Evolutionary conservation across 2,113 vertebrate species (phyloP).

Genomic region (Agapornis roseicollis): DNA sequence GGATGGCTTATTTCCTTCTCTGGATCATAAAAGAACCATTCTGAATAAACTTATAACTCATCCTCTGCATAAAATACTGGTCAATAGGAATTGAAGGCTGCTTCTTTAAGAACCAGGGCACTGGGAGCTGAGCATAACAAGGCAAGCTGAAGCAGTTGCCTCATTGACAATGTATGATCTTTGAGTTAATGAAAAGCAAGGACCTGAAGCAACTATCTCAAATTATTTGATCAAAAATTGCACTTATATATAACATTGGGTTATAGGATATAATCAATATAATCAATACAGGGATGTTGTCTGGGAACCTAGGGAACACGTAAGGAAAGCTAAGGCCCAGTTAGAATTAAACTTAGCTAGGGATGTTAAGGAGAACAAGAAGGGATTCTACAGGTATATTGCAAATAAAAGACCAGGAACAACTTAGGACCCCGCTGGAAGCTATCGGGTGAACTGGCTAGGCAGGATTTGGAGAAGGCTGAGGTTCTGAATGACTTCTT

Average conservation of each 20-base stretch:
- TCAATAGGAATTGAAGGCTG: not conserved
- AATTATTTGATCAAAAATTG: not conserved
- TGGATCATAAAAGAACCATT: not conserved
- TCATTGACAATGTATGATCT: not conserved
- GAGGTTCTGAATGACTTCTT: too few relatives aligned
- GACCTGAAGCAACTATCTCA: not conserved
- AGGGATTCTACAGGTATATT: too few relatives aligned
- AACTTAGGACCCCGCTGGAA: too few relatives aligned
- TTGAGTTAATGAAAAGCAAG: not conserved
- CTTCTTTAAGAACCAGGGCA: not conserved
- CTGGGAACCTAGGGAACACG: too few relatives aligned
- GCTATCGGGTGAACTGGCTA: too few relatives aligned
- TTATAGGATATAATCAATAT: not conserved
- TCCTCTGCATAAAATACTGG: not conserved
- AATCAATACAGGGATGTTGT: too few relatives aligned
- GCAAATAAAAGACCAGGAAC: too few relatives aligned
- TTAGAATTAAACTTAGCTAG: too few relatives aligned
- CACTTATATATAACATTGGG: not conserved
- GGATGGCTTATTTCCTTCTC: not conserved
- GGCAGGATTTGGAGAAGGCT: too few relatives aligned
- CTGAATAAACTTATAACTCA: not conserved
- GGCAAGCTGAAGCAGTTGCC: not conserved
- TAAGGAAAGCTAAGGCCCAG: too few relatives aligned
- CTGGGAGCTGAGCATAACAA: not conserved
- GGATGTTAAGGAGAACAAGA: too few relatives aligned